phyloP scores from a whole-genome alignment of 1,140 invertebrate species.

The Ceratina australensis region DNA sequence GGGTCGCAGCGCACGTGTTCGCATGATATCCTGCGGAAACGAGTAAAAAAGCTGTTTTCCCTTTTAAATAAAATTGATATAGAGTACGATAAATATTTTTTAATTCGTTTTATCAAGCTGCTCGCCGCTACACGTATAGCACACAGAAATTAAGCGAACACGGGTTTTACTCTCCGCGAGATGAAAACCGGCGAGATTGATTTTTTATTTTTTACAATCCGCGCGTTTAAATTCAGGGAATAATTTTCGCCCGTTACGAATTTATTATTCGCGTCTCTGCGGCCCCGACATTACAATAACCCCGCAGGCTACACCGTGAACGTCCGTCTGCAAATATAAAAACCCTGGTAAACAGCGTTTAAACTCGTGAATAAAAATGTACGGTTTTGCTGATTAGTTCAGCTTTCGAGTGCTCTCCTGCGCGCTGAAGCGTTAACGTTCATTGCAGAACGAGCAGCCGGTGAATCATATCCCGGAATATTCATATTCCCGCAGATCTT shows the following conservation, averaged over 20 bases:
- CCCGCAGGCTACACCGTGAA: too few relatives aligned
- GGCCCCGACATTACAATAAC: too few relatives aligned
- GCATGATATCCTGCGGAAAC: conserved; percentile 1
- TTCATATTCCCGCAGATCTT: neutral
- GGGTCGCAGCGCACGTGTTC: neutral
- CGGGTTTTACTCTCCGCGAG: too few relatives aligned
- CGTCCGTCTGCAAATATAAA: neutral
- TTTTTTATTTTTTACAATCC: too few relatives aligned
- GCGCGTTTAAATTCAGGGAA: too few relatives aligned
- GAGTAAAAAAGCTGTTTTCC: neutral
- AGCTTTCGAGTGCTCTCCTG: neutral
- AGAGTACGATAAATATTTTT: too few relatives aligned
- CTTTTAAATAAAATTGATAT: neutral
- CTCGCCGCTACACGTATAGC: too few relatives aligned
- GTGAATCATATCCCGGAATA: neutral
- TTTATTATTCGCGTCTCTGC: too few relatives aligned
- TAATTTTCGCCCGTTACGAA: too few relatives aligned
- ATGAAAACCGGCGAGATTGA: too few relatives aligned
- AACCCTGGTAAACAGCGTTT: conserved; percentile 1
- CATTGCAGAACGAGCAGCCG: neutral
- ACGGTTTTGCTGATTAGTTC: neutral
- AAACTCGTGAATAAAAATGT: neutral
- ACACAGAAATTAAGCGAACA: too few relatives aligned
- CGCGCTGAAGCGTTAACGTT: neutral
- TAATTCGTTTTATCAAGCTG: too few relatives aligned